A percentile compares a stretch with the other conserved stretches of the same genome.
Evolutionary conservation across 2,888 invertebrate genomes (phyloP).

Genomic region (Lasioglossum villosulum): DNA sequence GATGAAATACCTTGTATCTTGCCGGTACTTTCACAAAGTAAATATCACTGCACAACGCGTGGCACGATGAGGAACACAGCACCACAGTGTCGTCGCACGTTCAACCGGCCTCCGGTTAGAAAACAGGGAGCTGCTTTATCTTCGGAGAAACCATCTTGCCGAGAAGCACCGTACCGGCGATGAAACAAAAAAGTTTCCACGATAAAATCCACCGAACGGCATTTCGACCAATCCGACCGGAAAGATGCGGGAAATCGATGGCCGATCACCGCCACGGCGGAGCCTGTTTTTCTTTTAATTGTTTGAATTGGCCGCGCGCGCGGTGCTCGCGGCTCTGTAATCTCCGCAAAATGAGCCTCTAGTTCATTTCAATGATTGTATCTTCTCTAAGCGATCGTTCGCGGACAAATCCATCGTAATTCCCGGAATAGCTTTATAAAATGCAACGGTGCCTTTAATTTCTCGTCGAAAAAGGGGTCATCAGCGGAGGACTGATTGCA

Average conservation of each 20-base stretch:
- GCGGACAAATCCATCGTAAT: conserved; percentile 40
- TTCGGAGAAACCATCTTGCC: background rate
- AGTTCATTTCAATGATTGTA: conserved; percentile 6
- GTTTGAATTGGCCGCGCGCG: background rate
- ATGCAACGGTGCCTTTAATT: conserved; percentile 54
- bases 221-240: too few species aligned
- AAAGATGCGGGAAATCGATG: background rate
- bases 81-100: conserved; percentile 73
- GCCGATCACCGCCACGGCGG: background rate
- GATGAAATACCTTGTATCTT: conserved; percentile 56
- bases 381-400: conserved; percentile 17
- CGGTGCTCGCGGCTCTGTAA: conserved; percentile 26
- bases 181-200: background rate
- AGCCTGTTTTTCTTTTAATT: conserved; percentile 48
- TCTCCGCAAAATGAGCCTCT: conserved; percentile 10
- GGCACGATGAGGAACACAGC: conserved; percentile 67
- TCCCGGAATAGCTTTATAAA: conserved; percentile 59
- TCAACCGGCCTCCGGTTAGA: conserved; percentile 59
- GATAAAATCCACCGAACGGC: background rate
- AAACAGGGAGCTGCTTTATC: conserved; percentile 66
- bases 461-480: conserved; percentile 66
- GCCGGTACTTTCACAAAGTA: conserved; percentile 14
- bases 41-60: conserved; percentile 74
- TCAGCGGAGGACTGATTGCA: conserved; percentile 71
- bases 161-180: background rate